These are phyloP conservation scores for Rhamnusium bicolor DNA, from an alignment of 2,888 invertebrate species.

Conservation along the genomic window DNA sequence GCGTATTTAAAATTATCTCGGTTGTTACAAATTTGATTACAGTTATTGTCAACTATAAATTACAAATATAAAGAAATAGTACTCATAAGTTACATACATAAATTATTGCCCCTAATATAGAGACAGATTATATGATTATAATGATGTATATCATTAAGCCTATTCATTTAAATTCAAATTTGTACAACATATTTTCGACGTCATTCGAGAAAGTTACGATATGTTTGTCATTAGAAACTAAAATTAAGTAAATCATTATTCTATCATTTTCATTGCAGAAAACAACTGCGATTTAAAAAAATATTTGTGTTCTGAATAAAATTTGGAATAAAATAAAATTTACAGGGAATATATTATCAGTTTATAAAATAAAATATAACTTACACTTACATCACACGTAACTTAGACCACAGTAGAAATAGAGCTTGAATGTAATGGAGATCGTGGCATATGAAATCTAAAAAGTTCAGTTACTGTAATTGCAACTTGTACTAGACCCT, in stretches of 20 bases:
- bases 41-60: slow-evolving; percentile 25
- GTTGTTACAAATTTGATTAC: slow-evolving; percentile 7
- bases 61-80: slow-evolving; percentile 24
- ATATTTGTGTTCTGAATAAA: slow-evolving; percentile 8
- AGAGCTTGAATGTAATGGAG: slow-evolving; percentile 64
- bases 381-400: slow-evolving; percentile 29
- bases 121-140: slow-evolving; percentile 3
- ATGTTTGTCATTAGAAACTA: slow-evolving; percentile 35
- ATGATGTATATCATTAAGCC: slow-evolving; percentile 5
- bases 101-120: slow-evolving; percentile 21
- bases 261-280: not conserved
- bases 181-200: slow-evolving; percentile 40
- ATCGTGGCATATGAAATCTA: slow-evolving; percentile 76
- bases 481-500: slow-evolving; percentile 89
- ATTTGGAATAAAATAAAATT: slow-evolving; percentile 4
- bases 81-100: slow-evolving; percentile 38
- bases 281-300: not conserved
- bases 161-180: slow-evolving; percentile 23
- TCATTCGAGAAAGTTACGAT: slow-evolving; percentile 32
- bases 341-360: slow-evolving; percentile 24
- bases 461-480: slow-evolving; percentile 90
- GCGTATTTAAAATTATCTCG: not conserved
- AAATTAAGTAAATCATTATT: not conserved
- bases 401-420: slow-evolving; percentile 61
- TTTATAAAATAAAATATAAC: slow-evolving; percentile 23